Base-by-base conservation (phyloP, 2,888 invertebrate species). In the Hydropsyche betteni region DNA sequence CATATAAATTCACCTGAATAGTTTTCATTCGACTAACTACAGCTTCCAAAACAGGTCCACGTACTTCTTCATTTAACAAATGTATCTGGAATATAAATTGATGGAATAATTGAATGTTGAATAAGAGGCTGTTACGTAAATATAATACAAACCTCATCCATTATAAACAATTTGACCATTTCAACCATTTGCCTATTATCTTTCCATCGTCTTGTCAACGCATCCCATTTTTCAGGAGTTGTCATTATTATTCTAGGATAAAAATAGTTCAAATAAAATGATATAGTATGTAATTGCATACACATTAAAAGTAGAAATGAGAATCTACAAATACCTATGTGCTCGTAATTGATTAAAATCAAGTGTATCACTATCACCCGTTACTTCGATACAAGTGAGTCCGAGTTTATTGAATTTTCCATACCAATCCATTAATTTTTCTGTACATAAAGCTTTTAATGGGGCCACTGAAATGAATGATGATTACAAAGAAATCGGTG, bases 151-250 rank as follows among this genome's bases (percentile, higher is more conserved):
- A 89, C 93, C 84, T 94, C 94, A 82, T 94, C 94, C 70, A 93
- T 91, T 68, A 93, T 86, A 82, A 93, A 91, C 68, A 93, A 83
- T 81, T 90, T 90, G 10, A 94, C 88, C 7, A 87, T 82, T 78
- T 89, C 87, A 16, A 93, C 89, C 12, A 93, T 82, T 7, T 87
- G 84, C 75, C 87, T 86, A 81, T 92, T 89, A 81, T 93, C 92
- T 79, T 88, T 89, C 93, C 93, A 94, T 77, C 90, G 87, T 75
- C 94, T 88, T 0, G 94, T 94, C 80, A 94, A 82, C 80, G 92
- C 91, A 83, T 95, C 94, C 94, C 94, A 94, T 84, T 94, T 94
- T 84, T 94, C 94, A 0, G 94, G 94, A 0, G 95, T 95, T 3
- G 94, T 93, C 81, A 94, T 89, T 80, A 94, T 90, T 69, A 92